phyloP scores from a whole-genome alignment of 92 coral and sea anemone species.

The Actinostola sp. region DNA sequence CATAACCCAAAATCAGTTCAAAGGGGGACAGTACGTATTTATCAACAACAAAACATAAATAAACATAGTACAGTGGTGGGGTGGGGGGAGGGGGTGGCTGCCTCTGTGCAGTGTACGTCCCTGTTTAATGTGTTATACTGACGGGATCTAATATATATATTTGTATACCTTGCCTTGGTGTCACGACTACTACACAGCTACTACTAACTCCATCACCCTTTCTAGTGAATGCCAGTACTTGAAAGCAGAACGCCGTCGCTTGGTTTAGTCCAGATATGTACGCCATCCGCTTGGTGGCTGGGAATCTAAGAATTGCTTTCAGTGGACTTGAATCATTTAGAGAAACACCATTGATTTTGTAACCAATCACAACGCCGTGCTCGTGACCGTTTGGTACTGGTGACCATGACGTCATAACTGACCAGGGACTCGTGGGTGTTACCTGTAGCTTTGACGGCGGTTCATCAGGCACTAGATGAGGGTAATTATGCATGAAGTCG shows the following conservation, averaged over 20 bases:
- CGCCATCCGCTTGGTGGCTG: neutral
- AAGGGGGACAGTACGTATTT: too few species aligned
- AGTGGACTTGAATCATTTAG: constrained; percentile 1
- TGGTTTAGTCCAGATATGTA: constrained; percentile 1
- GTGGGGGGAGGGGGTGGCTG: too few species aligned
- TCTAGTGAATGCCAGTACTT: constrained; percentile 23
- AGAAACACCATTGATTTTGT: neutral
- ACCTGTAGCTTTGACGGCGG: constrained; percentile 9
- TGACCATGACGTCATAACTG: constrained; percentile 12
- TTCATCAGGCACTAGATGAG: constrained; percentile 6
- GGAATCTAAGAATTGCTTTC: neutral
- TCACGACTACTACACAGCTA: constrained; percentile 18
- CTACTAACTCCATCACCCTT: constrained; percentile 21
- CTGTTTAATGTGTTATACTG: too few species aligned
- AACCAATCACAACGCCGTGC: constrained; percentile 27
- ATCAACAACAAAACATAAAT: too few species aligned
- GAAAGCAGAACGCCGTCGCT: constrained; percentile 15
- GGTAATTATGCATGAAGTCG: neutral
- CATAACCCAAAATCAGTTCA: too few species aligned
- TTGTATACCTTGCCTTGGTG: constrained; percentile 25
- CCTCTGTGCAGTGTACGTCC: too few species aligned
- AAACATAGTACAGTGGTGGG: too few species aligned
- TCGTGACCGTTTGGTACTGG: constrained; percentile 9
- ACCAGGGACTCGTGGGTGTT: constrained; percentile 24
- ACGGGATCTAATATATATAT: too few species aligned